A percentile compares a stretch with the other conserved stretches of the same genome.
These are phyloP conservation scores for Dryoscopus gambensis DNA, from an alignment of 2,113 vertebrate genomes.

Conservation along the genomic window DNA sequence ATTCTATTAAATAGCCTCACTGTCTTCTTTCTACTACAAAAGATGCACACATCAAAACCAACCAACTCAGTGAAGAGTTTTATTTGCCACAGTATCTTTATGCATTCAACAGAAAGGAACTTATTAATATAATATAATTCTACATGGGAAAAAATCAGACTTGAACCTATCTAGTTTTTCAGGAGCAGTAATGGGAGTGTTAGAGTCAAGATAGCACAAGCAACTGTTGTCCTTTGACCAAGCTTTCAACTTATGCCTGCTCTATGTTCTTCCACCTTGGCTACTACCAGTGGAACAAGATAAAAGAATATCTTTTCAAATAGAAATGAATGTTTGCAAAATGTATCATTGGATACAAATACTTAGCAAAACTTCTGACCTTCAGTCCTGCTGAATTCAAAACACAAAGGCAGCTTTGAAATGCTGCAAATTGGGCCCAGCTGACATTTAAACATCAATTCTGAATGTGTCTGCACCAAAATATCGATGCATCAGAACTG, in stretches of 20 bases:
- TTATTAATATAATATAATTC: not conserved
- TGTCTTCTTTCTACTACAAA: not conserved
- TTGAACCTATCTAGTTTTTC: not conserved
- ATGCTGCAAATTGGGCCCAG: constrained; percentile 38
- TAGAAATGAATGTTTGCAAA: not conserved
- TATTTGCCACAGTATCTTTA: not conserved
- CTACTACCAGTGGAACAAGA: not conserved
- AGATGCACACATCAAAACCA: not conserved
- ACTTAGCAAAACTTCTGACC: constrained; percentile 34
- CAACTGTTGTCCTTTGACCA: not conserved
- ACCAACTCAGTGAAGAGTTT: not conserved
- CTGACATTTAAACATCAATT: constrained; percentile 61
- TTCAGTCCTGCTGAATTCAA: constrained; percentile 1
- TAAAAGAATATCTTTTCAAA: not conserved
- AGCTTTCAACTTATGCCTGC: not conserved
- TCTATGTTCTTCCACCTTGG: not conserved
- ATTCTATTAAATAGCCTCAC: not conserved
- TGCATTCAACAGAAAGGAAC: not conserved
- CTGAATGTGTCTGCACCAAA: constrained; percentile 36
- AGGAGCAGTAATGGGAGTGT: not conserved
- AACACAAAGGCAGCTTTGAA: constrained; percentile 49
- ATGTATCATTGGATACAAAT: not conserved
- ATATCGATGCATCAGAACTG: constrained; percentile 41
- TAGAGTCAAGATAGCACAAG: not conserved
- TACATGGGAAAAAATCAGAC: not conserved